Conservation (phyloP, 2,113 vertebrate genomes). For the Brevimyrus niger region DNA sequence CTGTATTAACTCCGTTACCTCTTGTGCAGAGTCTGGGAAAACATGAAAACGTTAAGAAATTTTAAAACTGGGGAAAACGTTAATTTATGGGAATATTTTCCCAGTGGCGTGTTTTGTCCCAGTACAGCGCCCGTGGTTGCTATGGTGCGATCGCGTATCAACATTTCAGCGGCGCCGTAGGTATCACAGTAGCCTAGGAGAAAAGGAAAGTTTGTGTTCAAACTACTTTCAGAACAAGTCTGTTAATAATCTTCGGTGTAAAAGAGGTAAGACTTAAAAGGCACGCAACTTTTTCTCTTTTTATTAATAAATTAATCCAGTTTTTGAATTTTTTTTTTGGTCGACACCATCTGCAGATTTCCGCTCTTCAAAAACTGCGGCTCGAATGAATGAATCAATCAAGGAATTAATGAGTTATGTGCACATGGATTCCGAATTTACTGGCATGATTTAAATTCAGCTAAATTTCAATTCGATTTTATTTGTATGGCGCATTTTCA, state of each 20-base stretch:
- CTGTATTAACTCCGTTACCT: neutral
- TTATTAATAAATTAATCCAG: neutral
- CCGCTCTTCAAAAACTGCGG: neutral
- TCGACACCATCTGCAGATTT: neutral
- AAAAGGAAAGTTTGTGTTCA: no score
- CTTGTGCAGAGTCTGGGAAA: neutral
- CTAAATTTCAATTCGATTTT: neutral
- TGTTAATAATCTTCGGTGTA: neutral
- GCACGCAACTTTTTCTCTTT: neutral
- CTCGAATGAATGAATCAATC: neutral
- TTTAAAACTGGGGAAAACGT: neutral
- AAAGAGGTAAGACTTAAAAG: neutral
- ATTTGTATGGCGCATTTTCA: neutral
- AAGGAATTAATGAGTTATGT: neutral
- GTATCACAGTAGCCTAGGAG: neutral
- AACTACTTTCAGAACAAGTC: neutral
- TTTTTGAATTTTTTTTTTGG: neutral
- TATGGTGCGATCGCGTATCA: neutral
- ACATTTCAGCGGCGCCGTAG: neutral
- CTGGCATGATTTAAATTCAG: neutral
- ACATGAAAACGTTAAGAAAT: neutral
- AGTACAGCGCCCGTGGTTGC: conserved; percentile 5
- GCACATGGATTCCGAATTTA: neutral
- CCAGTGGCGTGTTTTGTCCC: neutral
- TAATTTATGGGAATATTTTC: neutral